Evolutionary conservation across 2,113 vertebrate genomes (phyloP).

Genomic region (Muntiacus muntjak): DNA sequence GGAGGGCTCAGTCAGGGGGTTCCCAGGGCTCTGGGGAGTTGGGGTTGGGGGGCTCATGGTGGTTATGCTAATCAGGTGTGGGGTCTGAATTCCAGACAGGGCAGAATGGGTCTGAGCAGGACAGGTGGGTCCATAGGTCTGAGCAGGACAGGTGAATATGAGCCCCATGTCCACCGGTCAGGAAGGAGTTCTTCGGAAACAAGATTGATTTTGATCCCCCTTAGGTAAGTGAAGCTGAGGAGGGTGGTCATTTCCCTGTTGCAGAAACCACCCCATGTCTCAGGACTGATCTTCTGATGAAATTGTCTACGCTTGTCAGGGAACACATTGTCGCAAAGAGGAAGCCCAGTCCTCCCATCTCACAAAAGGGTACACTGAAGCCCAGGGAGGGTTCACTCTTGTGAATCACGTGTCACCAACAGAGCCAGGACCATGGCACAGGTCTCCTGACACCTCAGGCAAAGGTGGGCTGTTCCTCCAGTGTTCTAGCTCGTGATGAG

Average conservation of each 20-base stretch:
- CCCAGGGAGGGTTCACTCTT: neutral
- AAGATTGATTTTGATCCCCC: neutral
- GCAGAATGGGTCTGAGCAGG: no score
- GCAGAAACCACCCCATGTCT: neutral
- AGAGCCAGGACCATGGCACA: neutral
- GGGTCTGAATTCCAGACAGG: neutral
- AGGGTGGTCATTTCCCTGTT: neutral
- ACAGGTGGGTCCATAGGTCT: no score
- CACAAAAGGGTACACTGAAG: neutral
- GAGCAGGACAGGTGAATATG: no score
- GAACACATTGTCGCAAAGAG: no score
- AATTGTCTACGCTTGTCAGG: neutral
- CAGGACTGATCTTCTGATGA: no score
- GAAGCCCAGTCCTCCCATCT: neutral
- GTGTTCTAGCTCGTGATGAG: neutral
- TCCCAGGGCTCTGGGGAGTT: neutral
- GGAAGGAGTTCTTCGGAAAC: neutral
- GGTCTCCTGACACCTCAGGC: neutral
- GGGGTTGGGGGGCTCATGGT: neutral
- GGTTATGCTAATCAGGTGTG: neutral
- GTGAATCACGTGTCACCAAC: fast-evolving
- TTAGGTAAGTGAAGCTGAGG: neutral
- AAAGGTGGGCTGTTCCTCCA: neutral
- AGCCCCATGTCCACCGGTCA: neutral
- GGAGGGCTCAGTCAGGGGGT: neutral